phyloP scores from a whole-genome alignment of 30 jellyfish, hydroid and myxozoan species.

The Pelagia noctiluca region DNA sequence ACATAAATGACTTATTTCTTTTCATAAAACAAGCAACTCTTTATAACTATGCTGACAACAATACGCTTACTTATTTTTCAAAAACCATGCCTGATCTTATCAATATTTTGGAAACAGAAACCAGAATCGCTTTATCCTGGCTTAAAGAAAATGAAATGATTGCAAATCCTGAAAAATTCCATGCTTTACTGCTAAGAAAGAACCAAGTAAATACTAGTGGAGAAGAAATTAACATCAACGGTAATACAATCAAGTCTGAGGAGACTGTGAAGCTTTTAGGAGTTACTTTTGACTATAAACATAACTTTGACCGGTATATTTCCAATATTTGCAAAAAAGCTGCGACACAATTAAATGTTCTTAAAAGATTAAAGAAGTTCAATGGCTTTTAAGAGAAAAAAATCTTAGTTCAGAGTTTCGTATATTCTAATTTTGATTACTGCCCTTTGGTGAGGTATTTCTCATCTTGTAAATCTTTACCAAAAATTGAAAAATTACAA shows the following conservation, averaged over 20 bases:
- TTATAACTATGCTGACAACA: too few relatives aligned
- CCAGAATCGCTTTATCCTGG: too few relatives aligned
- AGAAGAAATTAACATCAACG: conserved; percentile 9
- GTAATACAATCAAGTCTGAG: neutral
- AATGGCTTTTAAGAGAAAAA: too few relatives aligned
- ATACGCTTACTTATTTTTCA: too few relatives aligned
- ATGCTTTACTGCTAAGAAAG: neutral
- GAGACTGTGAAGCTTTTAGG: conserved; percentile 16
- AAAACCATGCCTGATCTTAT: too few relatives aligned
- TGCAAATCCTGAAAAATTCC: too few relatives aligned
- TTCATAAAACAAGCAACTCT: too few relatives aligned
- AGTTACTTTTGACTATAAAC: conserved; percentile 19
- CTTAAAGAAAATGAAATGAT: too few relatives aligned
- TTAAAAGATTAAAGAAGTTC: conserved; percentile 1
- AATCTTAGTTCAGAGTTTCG: conserved; percentile 19
- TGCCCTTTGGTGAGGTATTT: conserved; percentile 32
- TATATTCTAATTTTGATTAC: conserved; percentile 16
- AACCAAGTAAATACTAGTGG: conserved; percentile 3
- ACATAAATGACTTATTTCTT: too few relatives aligned
- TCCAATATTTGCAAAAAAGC: conserved; percentile 11
- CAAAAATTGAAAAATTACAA: too few relatives aligned
- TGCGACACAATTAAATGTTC: conserved; percentile 25
- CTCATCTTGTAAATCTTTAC: conserved; percentile 1
- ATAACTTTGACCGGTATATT: conserved; percentile 1
- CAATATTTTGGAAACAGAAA: too few relatives aligned